Evolutionary conservation across 2,888 invertebrate genomes (phyloP), one percentile per base, ranked within the genome.

Genomic region (Pasiphila rectangulata): DNA sequence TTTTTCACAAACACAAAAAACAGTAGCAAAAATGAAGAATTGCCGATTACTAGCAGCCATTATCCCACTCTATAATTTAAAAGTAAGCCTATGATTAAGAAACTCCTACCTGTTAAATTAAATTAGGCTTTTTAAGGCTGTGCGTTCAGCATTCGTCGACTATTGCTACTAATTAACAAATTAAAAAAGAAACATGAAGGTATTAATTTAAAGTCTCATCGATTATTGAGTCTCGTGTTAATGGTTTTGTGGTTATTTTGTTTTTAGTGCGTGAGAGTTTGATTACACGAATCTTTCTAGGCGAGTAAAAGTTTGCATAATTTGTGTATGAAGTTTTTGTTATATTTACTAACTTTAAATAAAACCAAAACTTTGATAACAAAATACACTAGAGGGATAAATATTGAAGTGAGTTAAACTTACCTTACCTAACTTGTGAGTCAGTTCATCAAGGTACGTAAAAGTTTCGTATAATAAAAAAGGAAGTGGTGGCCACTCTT

Each of bases 41-140:
- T 83, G 87, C 84, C 75, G 86, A 87, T 84, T 83, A 84, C 83
- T 83, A 66, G 73, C 62, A 78, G 82, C 87, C 75, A 87, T 88
- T 87, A 87, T 70, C 67, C 69, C 59, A 73, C 78, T 77, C 68
- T 86, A 73, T 87, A 86, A 88, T 88, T 88, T 87, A 78, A 71
- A 69, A 65, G 79, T 79, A 80, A 77, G 73, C 79, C 87, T 87
- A 83, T 88, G 79, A 87, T 88, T 88, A 87, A 83, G 82, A 75
- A 75, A 79, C 83, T 83, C 87, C 86, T 86, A 85, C 87, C 87
- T 86, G 80, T 87, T 86, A 86, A 88, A 87, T 88, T 88, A 88
- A 87, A 87, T 88, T 88, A 88, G 83, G 80, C 82, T 80, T 83
- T 84, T 86, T 83, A 82, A 81, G 79, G 79, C 76, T 76, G 65